Evolutionary conservation across 2,888 invertebrate species (phyloP).

Genomic region (Nipponacmea schrenckii): DNA sequence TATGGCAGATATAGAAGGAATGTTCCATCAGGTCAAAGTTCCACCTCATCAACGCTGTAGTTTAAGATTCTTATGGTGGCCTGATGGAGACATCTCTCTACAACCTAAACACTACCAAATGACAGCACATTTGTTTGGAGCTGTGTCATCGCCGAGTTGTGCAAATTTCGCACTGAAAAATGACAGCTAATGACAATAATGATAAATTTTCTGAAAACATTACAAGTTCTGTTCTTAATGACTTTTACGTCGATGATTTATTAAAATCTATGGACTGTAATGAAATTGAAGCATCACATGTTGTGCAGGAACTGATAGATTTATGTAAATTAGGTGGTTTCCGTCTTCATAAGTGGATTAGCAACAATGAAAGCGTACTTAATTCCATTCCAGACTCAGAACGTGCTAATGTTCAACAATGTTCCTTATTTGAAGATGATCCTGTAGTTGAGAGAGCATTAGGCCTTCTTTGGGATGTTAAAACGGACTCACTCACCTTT

Average conservation of each 20-base stretch:
- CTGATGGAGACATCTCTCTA: background rate
- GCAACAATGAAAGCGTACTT: constrained; percentile 29
- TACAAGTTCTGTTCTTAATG: constrained; percentile 11
- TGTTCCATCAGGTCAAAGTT: constrained; percentile 30
- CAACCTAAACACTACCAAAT: constrained; percentile 17
- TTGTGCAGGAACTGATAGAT: background rate
- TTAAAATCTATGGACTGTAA: constrained; percentile 10
- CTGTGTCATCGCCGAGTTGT: too few relatives aligned
- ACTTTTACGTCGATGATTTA: constrained; percentile 29
- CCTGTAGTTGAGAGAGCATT: constrained; percentile 26
- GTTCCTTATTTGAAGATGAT: constrained; percentile 11
- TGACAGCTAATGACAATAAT: background rate
- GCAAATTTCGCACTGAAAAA: too few relatives aligned
- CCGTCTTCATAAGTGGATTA: constrained; percentile 34
- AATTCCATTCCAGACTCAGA: constrained; percentile 27
- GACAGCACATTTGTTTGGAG: too few relatives aligned
- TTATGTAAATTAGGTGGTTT: constrained; percentile 25
- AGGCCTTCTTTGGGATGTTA: constrained; percentile 26
- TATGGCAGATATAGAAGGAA: constrained; percentile 28
- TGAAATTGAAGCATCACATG: constrained; percentile 2
- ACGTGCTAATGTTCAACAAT: constrained; percentile 17
- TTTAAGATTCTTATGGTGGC: constrained; percentile 25
- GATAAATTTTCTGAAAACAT: background rate
- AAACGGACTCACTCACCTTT: constrained; percentile 23
- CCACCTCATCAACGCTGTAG: constrained; percentile 17